Base-by-base conservation (phyloP, 2,113 vertebrate genomes). In the Anguilla rostrata region DNA sequence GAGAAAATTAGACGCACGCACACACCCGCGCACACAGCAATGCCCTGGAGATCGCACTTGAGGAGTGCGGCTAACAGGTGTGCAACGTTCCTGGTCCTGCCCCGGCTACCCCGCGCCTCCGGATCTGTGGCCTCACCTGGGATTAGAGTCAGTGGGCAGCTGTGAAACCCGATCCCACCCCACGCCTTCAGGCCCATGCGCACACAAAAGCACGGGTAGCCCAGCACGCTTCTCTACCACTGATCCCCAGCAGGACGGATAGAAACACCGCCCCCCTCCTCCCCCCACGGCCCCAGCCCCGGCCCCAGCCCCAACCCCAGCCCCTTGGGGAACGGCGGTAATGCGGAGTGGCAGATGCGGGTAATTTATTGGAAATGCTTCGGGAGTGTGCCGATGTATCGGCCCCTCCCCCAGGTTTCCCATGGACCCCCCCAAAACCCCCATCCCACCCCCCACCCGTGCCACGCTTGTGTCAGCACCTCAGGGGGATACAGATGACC, bases 401-500 rank as follows among this genome's bases (percentile, higher is more conserved):
- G 34, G 60, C 81, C 86, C 84, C 63, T 49, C 88, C 66, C 4
- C 26, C 53, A 78, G 41, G 20, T 57, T 81, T 89, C 83, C 75
- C 80, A 81, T 20, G 18, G 16, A 34, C 75, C 78, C 60, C 41
- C 29, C 34, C 34, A 34, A 34, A 34, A 34, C 34, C 34, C 34
- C 34, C 34, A 34, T 34, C 34, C 34, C 34, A 34, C 34, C 34
- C 26, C 53, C 14, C 43, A 39, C 83, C 8, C 85, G 34, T 71
- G 60, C 39, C 84, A 56, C 40, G 75, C 78, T 56, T 53, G 82
- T 84, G 88, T 87, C 83, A 84, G 39, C 85, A 87, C 85, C 88
- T 87, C 86, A 43, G 82, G 91, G 91, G 89, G 87, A 87, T 89
- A 88, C 90, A 91, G 91, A 93, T 92, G 91, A 93, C 89, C 86